Evolutionary conservation across 2,888 invertebrate genomes (phyloP).

Genomic region (Atethmia centrago): DNA sequence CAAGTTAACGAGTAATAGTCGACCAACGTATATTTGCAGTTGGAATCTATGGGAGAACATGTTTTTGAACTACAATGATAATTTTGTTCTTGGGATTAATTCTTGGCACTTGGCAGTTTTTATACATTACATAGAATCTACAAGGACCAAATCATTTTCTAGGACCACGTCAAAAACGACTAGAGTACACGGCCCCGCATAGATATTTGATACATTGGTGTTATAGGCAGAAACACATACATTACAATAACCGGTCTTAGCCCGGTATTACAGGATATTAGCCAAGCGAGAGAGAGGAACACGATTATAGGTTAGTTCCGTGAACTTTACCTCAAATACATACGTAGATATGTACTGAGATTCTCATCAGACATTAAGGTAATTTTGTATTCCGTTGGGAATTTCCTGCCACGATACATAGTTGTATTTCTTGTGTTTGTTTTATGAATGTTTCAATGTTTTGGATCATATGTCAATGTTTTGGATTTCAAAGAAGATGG

Average conservation of each 20-base stretch:
- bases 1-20: no score
- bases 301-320: constrained; percentile 22
- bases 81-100: no score
- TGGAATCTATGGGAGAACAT: no score
- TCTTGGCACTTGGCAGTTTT: no score
- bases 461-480: neutral
- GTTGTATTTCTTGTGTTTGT: no score
- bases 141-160: neutral
- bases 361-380: constrained; percentile 12
- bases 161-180: neutral
- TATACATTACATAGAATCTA: neutral
- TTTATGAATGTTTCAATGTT: neutral
- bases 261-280: constrained; percentile 52
- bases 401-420: no score
- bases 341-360: neutral
- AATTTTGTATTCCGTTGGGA: neutral
- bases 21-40: no score
- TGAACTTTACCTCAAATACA: constrained; percentile 58
- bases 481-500: neutral
- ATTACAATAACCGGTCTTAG: constrained; percentile 45
- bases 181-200: constrained; percentile 3
- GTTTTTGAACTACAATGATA: no score
- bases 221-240: constrained; percentile 44
- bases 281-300: constrained; percentile 54
- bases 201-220: constrained; percentile 26